Evolutionary conservation across 2,113 vertebrate species (phyloP).

Genomic region (Chlorodrepanis virens): DNA sequence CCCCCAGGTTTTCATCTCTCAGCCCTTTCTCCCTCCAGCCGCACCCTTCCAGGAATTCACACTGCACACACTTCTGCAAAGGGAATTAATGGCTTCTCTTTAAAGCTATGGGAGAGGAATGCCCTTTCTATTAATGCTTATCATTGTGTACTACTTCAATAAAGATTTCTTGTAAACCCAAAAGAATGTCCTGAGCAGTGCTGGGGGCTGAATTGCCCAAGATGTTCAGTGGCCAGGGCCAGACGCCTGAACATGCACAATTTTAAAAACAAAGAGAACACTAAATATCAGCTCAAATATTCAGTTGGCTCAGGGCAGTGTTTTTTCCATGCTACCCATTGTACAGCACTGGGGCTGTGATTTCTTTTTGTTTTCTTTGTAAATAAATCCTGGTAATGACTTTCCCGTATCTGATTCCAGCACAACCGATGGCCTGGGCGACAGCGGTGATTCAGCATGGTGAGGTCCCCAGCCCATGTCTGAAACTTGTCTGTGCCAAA

Average conservation of each 20-base stretch:
- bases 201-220: neutral
- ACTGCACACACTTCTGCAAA: neutral
- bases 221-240: neutral
- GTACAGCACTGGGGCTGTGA: neutral
- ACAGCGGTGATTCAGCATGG: neutral
- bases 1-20: neutral
- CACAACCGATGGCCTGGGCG: fast-evolving
- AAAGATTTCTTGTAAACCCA: slow-evolving; percentile 37
- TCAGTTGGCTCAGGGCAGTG: neutral
- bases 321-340: neutral
- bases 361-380: slow-evolving; percentile 23
- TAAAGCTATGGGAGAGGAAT: slow-evolving; percentile 3
- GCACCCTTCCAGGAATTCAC: slow-evolving; percentile 32
- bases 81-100: neutral
- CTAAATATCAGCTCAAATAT: neutral
- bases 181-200: slow-evolving; percentile 15
- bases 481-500: neutral
- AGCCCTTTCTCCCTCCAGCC: neutral
- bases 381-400: neutral
- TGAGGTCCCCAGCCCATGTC: neutral
- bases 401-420: neutral
- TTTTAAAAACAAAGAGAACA: neutral
- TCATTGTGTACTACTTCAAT: neutral
- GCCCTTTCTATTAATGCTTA: slow-evolving; percentile 38
- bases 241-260: neutral